Percentiles rank a stretch among this genome's conserved stretches.
Evolutionary conservation across 2,888 invertebrate species (phyloP).

Genomic region (Amiota mariae): DNA sequence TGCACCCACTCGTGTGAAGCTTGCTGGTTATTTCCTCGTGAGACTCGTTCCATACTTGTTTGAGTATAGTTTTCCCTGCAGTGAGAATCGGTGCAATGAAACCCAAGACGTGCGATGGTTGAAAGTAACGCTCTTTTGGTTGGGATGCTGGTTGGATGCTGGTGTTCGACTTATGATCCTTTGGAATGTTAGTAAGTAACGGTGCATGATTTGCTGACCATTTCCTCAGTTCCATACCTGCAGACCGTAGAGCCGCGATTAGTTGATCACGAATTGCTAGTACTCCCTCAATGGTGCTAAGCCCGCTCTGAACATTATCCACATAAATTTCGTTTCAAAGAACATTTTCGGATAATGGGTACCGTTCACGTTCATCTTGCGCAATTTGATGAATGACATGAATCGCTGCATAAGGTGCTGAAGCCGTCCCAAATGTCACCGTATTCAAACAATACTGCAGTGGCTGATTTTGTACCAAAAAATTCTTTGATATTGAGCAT

Average conservation of each 20-base stretch:
- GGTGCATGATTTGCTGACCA: conserved; percentile 12
- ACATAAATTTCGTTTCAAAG: neutral
- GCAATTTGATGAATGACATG: neutral
- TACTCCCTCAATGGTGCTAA: neutral
- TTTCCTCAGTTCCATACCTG: conserved; percentile 3
- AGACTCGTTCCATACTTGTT: neutral
- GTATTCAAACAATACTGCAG: neutral
- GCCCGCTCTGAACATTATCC: conserved; percentile 13
- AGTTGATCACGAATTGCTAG: conserved; percentile 7
- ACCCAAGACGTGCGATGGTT: neutral
- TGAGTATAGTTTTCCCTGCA: neutral
- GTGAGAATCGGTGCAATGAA: conserved; percentile 9
- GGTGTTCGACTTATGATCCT: neutral
- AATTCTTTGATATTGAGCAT: conserved; percentile 1
- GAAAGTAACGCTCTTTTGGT: no score
- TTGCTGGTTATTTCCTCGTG: no score
- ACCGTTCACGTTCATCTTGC: neutral
- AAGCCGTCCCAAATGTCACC: neutral
- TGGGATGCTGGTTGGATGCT: neutral
- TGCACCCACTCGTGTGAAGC: no score
- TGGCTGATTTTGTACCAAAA: neutral
- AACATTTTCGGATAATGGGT: conserved; percentile 1
- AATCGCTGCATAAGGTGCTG: neutral
- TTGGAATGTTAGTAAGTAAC: neutral
- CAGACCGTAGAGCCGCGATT: neutral